phyloP scores from a whole-genome alignment of 2,113 vertebrate species.

The Cryptotis parvus region DNA sequence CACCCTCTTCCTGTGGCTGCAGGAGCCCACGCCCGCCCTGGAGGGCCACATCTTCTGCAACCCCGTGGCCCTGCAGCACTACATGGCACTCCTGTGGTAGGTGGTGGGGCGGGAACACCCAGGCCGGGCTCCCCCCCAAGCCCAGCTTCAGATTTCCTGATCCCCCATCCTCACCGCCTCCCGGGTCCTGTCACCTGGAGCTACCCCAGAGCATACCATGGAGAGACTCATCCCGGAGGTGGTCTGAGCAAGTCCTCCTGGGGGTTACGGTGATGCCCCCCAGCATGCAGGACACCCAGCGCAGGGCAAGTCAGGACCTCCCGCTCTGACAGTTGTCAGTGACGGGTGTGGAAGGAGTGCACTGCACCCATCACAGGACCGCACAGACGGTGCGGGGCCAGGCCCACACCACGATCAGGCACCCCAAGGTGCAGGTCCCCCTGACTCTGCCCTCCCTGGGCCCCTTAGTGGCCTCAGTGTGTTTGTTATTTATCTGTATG shows the following conservation, averaged over 20 bases:
- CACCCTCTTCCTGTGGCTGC: conserved; percentile 95
- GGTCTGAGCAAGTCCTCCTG: neutral
- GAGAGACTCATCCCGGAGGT: neutral
- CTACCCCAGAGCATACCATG: neutral
- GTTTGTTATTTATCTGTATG: too few relatives aligned
- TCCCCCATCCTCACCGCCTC: neutral
- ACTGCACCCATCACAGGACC: neutral
- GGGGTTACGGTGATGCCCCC: neutral
- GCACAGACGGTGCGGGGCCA: neutral
- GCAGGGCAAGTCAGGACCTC: neutral
- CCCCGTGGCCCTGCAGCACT: conserved; percentile 90
- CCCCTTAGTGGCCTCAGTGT: neutral
- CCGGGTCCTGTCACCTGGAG: neutral
- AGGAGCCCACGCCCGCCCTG: conserved; percentile 90
- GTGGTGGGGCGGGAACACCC: neutral
- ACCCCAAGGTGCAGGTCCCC: neutral
- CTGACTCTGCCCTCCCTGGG: neutral
- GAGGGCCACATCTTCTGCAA: conserved; percentile 97
- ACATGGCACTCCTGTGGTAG: conserved; percentile 97
- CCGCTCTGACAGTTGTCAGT: neutral
- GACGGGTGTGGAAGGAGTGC: neutral
- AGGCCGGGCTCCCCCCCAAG: neutral
- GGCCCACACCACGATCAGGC: neutral
- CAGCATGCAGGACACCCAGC: fast-evolving
- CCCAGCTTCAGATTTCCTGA: neutral